Evolutionary conservation across 1,140 invertebrate genomes (phyloP).

Genomic region (Drosophila pachea): DNA sequence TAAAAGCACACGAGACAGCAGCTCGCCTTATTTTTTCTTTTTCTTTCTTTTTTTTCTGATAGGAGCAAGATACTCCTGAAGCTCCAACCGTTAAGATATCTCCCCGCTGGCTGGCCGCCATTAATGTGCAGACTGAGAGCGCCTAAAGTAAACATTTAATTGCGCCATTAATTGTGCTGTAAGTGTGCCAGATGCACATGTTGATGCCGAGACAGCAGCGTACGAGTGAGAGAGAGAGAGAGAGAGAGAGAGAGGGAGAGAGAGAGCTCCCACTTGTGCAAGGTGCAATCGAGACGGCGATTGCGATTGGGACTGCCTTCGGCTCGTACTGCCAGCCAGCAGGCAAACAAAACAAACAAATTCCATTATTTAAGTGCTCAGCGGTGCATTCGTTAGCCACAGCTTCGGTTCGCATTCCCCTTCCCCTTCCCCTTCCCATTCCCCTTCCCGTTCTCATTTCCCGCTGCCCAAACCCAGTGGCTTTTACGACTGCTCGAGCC

Average conservation of each 20-base stretch:
- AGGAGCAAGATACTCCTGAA: slow-evolving; percentile 7
- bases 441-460: slow-evolving; percentile 2
- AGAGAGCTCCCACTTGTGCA: neutral
- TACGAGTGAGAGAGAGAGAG: neutral
- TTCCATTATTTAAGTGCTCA: slow-evolving; percentile 68
- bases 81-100: slow-evolving; percentile 25
- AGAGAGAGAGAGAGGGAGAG: neutral
- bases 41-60: slow-evolving; percentile 14
- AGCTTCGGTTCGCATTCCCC: slow-evolving; percentile 2
- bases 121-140: slow-evolving; percentile 63
- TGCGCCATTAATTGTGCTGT: slow-evolving; percentile 73
- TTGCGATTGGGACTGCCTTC: slow-evolving; percentile 6
- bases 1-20: neutral
- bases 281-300: slow-evolving; percentile 16
- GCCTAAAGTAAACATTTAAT: slow-evolving; percentile 77
- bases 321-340: slow-evolving; percentile 7
- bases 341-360: slow-evolving; percentile 66
- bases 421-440: neutral
- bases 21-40: too few relatives aligned
- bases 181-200: slow-evolving; percentile 75
- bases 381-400: slow-evolving; percentile 55
- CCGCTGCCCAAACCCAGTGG: slow-evolving; percentile 43
- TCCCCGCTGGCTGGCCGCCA: slow-evolving; percentile 45
- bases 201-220: slow-evolving; percentile 8
- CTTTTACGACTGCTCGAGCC: slow-evolving; percentile 64